Evolutionary conservation across 2,888 invertebrate species (phyloP).

Genomic region (Desoria tigrina): DNA sequence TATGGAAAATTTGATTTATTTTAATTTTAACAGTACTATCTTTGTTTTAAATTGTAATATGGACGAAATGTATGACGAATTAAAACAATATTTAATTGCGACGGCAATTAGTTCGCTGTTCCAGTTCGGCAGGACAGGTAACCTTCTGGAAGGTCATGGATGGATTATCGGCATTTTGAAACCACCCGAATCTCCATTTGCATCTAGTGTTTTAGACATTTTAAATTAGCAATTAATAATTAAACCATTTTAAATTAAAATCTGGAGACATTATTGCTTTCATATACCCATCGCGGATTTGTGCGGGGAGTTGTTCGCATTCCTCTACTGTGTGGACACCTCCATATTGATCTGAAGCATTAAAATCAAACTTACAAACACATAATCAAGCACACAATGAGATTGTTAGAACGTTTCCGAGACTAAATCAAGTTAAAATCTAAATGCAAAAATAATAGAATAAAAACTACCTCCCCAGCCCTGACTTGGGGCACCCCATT

Average conservation of each 20-base stretch:
- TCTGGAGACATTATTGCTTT: too few species aligned
- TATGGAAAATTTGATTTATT: too few species aligned
- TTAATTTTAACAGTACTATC: too few species aligned
- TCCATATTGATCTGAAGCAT: conserved; percentile 26
- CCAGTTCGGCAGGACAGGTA: conserved; percentile 31
- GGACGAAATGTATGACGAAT: too few species aligned
- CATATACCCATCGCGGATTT: conserved; percentile 28
- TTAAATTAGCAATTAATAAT: not conserved
- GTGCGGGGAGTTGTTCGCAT: conserved; percentile 29
- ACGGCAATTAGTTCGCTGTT: conserved; percentile 16
- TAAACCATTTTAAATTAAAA: not conserved
- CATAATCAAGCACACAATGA: too few species aligned
- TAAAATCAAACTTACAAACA: not conserved
- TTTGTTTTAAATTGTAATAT: too few species aligned
- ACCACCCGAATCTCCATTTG: conserved; percentile 38
- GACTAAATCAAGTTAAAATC: too few species aligned
- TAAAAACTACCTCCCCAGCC: conserved; percentile 30
- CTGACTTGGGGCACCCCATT: conserved; percentile 32
- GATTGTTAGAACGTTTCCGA: too few species aligned
- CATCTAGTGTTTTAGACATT: conserved; percentile 22
- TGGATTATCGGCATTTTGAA: conserved; percentile 37
- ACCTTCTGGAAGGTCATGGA: conserved; percentile 21
- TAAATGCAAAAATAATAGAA: not conserved
- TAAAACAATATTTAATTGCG: too few species aligned
- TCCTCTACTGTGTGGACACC: conserved; percentile 27